These are phyloP conservation scores for Drosophila setifemur DNA, from an alignment of 1,140 invertebrate genomes.

Conservation along the genomic window DNA sequence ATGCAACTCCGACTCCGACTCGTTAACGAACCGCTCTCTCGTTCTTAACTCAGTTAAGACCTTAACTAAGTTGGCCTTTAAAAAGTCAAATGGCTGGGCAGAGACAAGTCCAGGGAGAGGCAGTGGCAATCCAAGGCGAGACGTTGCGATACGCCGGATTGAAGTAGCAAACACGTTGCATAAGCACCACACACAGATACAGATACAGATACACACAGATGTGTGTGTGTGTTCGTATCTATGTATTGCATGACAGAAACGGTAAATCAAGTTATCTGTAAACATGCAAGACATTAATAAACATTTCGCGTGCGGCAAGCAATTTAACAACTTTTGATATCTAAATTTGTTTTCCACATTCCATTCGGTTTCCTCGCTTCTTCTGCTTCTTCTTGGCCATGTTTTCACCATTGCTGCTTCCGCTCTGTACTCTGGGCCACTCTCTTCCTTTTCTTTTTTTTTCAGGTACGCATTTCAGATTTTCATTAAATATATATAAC, in stretches of 20 bases:
- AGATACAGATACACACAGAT: not conserved
- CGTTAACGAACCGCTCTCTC: slow-evolving; percentile 37
- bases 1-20: slow-evolving; percentile 68
- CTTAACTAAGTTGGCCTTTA: slow-evolving; percentile 66
- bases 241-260: slow-evolving; percentile 78
- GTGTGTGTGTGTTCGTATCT: slow-evolving; percentile 42
- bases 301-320: slow-evolving; percentile 79
- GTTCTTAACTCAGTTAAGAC: slow-evolving; percentile 51
- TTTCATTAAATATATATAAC: slow-evolving; percentile 21
- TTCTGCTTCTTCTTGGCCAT: slow-evolving; percentile 53
- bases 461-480: slow-evolving; percentile 34
- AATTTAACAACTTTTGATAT: slow-evolving; percentile 82
- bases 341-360: slow-evolving; percentile 76
- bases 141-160: slow-evolving; percentile 48
- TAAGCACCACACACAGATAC: slow-evolving; percentile 4
- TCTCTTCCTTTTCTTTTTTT: slow-evolving; percentile 2
- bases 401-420: slow-evolving; percentile 41
- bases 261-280: slow-evolving; percentile 80
- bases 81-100: slow-evolving; percentile 60
- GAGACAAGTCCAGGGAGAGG: slow-evolving; percentile 19
- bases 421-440: not conserved
- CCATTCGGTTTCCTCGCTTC: slow-evolving; percentile 32
- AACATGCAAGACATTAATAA: slow-evolving; percentile 81
- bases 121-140: slow-evolving; percentile 21
- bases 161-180: slow-evolving; percentile 54